phyloP scores from a whole-genome alignment of 2,888 invertebrate genomes.

The Tetheella fluctuosa region DNA sequence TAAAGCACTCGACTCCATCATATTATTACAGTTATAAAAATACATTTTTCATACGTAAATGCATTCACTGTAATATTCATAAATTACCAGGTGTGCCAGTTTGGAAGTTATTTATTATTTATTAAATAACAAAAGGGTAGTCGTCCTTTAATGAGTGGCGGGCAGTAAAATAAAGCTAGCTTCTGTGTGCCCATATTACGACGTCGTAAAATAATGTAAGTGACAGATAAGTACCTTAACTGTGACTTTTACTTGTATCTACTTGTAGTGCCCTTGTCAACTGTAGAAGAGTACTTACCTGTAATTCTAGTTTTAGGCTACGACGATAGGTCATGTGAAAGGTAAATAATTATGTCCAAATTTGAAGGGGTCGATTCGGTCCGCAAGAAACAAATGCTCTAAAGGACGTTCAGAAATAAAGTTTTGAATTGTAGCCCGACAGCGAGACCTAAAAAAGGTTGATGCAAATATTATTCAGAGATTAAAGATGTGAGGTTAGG shows the following conservation, averaged over 20 bases:
- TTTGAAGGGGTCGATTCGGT: no score
- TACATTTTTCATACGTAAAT: slow-evolving; percentile 6
- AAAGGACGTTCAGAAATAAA: no score
- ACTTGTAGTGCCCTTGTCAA: slow-evolving; percentile 46
- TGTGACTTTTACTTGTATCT: slow-evolving; percentile 69
- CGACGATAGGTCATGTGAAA: background rate
- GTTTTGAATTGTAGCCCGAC: no score
- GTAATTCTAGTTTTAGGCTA: background rate
- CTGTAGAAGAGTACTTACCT: background rate
- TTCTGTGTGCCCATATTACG: slow-evolving; percentile 55
- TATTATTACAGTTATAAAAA: slow-evolving; percentile 7
- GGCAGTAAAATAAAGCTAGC: slow-evolving; percentile 52
- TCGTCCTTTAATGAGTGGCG: slow-evolving; percentile 45
- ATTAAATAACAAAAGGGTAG: slow-evolving; percentile 30
- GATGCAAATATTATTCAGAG: no score
- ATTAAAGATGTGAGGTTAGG: no score
- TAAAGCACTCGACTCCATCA: slow-evolving; percentile 8
- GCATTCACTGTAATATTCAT: slow-evolving; percentile 2
- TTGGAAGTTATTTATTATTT: slow-evolving; percentile 4
- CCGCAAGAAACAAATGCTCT: no score
- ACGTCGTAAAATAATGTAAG: slow-evolving; percentile 68
- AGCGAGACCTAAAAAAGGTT: no score
- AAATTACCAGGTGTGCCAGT: slow-evolving; percentile 5
- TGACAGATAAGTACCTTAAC: slow-evolving; percentile 58
- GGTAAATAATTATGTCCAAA: background rate